phyloP scores from a whole-genome alignment of 2,113 vertebrate species.

The Hippocampus barbouri region DNA sequence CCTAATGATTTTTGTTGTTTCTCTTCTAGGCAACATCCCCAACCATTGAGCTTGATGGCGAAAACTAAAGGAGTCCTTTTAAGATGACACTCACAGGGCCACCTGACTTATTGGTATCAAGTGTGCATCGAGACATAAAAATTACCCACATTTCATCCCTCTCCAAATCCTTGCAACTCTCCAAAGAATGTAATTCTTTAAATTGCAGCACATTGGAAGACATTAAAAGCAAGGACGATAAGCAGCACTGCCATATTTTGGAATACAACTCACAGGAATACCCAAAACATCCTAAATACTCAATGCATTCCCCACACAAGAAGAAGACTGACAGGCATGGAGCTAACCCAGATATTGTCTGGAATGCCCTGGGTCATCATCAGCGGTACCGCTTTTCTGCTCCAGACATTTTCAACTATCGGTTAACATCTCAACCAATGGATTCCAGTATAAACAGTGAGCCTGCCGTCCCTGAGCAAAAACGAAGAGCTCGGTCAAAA shows the following conservation, averaged over 20 bases:
- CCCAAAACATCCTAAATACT: constrained; percentile 52
- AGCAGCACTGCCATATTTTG: constrained; percentile 89
- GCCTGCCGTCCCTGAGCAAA: constrained; percentile 64
- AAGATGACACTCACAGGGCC: constrained; percentile 99
- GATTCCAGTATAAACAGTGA: constrained; percentile 64
- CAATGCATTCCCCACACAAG: constrained; percentile 79
- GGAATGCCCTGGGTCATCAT: constrained; percentile 72
- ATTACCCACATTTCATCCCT: constrained; percentile 75
- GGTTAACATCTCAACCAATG: constrained; percentile 59
- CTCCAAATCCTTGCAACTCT: constrained; percentile 68
- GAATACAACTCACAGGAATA: constrained; percentile 83
- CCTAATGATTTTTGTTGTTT: constrained; percentile 33
- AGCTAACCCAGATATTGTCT: constrained; percentile 67
- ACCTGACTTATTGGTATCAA: constrained; percentile 90
- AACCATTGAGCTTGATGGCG: constrained; percentile 80
- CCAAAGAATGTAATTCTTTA: constrained; percentile 81
- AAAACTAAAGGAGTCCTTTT: constrained; percentile 75
- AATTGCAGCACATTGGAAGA: constrained; percentile 73
- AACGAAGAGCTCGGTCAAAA: constrained; percentile 85
- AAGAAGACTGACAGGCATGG: constrained; percentile 63
- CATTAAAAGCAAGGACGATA: constrained; percentile 78
- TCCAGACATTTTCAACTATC: constrained; percentile 68
- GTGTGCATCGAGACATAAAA: constrained; percentile 88
- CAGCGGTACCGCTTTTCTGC: constrained; percentile 75
- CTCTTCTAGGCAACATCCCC: constrained; percentile 56